Evolutionary conservation across 2,113 vertebrate genomes (phyloP).

Genomic region (Gallinago media): DNA sequence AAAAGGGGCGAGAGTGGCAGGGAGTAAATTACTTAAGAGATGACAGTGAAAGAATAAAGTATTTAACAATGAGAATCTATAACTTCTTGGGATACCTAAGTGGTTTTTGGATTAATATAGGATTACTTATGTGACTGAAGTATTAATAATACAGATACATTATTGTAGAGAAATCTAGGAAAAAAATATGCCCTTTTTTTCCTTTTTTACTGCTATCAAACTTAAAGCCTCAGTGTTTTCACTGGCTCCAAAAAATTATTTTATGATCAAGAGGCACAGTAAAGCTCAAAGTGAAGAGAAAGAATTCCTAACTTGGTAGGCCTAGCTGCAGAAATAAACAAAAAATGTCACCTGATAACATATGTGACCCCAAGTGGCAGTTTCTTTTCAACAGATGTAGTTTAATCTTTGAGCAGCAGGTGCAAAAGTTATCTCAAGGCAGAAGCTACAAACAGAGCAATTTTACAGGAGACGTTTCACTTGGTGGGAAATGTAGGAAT

Average conservation of each 20-base stretch:
- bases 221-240: not conserved
- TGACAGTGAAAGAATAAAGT: not conserved
- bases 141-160: not conserved
- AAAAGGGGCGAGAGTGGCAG: not conserved
- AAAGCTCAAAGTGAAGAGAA: slow-evolving; percentile 3
- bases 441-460: slow-evolving; percentile 47
- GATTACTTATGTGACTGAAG: not conserved
- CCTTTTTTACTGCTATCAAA: not conserved
- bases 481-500: slow-evolving; percentile 32
- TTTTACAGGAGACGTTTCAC: slow-evolving; percentile 29
- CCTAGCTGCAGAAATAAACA: slow-evolving; percentile 29
- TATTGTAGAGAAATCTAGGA: not conserved
- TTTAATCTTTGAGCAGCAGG: slow-evolving; percentile 69
- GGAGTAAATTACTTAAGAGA: not conserved
- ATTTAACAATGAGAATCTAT: not conserved
- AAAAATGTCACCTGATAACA: slow-evolving; percentile 31
- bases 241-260: not conserved
- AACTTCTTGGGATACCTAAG: not conserved
- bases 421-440: slow-evolving; percentile 55
- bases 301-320: slow-evolving; percentile 11
- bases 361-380: slow-evolving; percentile 2
- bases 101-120: not conserved
- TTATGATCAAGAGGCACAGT: not conserved
- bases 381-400: slow-evolving; percentile 51
- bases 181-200: not conserved